A percentile compares a stretch with the other conserved stretches of the same genome.
Evolutionary conservation across 2,113 vertebrate genomes (phyloP).

Genomic region (Siphamia tubifer): DNA sequence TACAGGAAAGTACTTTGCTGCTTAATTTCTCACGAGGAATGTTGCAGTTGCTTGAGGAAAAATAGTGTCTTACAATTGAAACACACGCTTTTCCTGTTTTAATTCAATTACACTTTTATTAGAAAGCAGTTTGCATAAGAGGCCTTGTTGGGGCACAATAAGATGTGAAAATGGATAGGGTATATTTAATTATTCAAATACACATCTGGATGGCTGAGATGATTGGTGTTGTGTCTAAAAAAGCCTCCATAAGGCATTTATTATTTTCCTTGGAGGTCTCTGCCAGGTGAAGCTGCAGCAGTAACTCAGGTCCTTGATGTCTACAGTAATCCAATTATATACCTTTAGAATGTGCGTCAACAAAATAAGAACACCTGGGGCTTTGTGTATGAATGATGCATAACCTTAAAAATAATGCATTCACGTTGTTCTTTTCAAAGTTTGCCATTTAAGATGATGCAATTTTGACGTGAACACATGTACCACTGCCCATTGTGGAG

Average conservation of each 20-base stretch:
- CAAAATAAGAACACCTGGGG: not conserved
- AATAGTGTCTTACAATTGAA: not conserved
- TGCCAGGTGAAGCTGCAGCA: not conserved
- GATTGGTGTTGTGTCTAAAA: constrained; percentile 2
- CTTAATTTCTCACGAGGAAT: constrained; percentile 12
- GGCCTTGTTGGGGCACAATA: not conserved
- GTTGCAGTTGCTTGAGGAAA: not conserved
- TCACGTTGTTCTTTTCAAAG: not conserved
- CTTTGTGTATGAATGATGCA: constrained; percentile 14
- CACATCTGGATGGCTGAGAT: constrained; percentile 12
- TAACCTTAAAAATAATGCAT: constrained; percentile 1
- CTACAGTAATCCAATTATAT: constrained; percentile 1
- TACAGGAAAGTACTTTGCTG: not conserved
- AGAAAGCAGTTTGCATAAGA: not conserved
- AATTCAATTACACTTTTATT: not conserved
- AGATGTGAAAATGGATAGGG: not conserved
- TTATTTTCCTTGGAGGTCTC: not conserved
- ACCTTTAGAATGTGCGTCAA: not conserved
- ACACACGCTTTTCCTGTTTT: too few relatives aligned
- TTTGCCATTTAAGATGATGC: constrained; percentile 1
- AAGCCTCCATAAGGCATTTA: not conserved
- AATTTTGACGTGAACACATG: not conserved
- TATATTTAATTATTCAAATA: constrained; percentile 18
- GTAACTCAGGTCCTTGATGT: constrained; percentile 2
- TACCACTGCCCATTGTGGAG: not conserved